A percentile compares a stretch with the other conserved stretches of the same genome.
Evolutionary conservation across 2,888 invertebrate species (phyloP).

Genomic region (Gryllus longicercus): DNA sequence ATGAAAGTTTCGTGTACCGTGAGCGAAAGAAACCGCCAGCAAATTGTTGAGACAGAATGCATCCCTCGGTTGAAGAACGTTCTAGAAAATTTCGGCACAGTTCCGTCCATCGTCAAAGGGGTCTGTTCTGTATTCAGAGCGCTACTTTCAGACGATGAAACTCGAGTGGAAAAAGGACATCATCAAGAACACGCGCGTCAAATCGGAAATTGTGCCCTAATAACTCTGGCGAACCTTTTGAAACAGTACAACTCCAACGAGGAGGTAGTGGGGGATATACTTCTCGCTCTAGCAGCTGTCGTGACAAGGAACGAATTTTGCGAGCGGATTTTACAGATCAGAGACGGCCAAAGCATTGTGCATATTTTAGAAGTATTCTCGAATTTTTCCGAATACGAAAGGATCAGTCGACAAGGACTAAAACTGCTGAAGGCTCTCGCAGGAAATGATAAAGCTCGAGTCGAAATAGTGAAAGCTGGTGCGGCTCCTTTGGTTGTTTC

Average conservation of each 20-base stretch:
- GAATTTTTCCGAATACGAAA: too few species aligned
- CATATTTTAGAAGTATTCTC: too few species aligned
- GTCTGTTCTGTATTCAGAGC: slow-evolving; percentile 64
- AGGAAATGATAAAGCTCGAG: too few species aligned
- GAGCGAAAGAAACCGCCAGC: slow-evolving; percentile 81
- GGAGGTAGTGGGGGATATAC: slow-evolving; percentile 52
- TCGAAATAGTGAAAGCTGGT: too few species aligned
- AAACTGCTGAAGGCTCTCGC: too few species aligned
- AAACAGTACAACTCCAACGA: slow-evolving; percentile 57
- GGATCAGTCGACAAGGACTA: too few species aligned
- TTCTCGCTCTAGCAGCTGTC: too few species aligned
- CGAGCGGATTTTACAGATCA: too few species aligned
- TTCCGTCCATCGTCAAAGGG: slow-evolving; percentile 52
- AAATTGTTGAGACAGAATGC: slow-evolving; percentile 56
- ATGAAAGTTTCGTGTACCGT: slow-evolving; percentile 69
- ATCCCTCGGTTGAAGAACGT: slow-evolving; percentile 52
- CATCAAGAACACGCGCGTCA: slow-evolving; percentile 79
- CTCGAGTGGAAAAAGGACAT: slow-evolving; percentile 81
- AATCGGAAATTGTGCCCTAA: slow-evolving; percentile 66
- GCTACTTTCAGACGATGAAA: slow-evolving; percentile 81
- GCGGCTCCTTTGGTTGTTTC: too few species aligned
- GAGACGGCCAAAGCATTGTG: too few species aligned
- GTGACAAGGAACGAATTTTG: too few species aligned
- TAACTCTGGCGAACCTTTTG: slow-evolving; percentile 59
- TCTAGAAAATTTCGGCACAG: slow-evolving; percentile 41